Conservation (phyloP, 1,140 invertebrate genomes). For the Limonius californicus region DNA sequence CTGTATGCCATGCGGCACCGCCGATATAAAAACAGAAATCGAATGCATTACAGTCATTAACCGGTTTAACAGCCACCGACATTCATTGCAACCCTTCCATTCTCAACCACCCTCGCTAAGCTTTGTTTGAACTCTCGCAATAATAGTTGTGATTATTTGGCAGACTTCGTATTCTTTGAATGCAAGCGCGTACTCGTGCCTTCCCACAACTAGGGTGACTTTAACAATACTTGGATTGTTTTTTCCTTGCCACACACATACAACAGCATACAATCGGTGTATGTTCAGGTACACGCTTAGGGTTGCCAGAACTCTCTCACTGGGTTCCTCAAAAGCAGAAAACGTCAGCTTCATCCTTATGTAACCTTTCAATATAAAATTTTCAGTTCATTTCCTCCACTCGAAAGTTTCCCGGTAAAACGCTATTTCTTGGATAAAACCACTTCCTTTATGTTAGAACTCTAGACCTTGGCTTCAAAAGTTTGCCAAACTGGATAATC, state of each 20-base stretch:
- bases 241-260: slow-evolving; percentile 4
- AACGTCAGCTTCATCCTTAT: too few species aligned
- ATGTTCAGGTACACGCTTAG: too few species aligned
- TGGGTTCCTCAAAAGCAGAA: too few species aligned
- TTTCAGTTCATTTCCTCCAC: too few species aligned
- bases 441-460: too few species aligned
- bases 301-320: too few species aligned
- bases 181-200: slow-evolving; percentile 4
- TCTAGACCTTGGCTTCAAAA: too few species aligned
- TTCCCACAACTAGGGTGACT: slow-evolving; percentile 1
- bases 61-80: slow-evolving; percentile 13
- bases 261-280: too few species aligned
- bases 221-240: slow-evolving; percentile 4
- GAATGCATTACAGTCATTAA: slow-evolving; percentile 15
- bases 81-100: slow-evolving; percentile 8
- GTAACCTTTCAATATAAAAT: too few species aligned
- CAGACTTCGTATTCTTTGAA: slow-evolving; percentile 12
- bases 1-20: neutral
- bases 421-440: too few species aligned
- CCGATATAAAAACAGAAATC: slow-evolving; percentile 6
- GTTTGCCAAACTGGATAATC: too few species aligned
- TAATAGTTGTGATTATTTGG: slow-evolving; percentile 14
- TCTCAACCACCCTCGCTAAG: slow-evolving; percentile 9
- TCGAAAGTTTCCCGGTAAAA: too few species aligned
- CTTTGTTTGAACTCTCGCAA: slow-evolving; percentile 11